A percentile compares a stretch with the other conserved stretches of the same genome.
phyloP scores from a whole-genome alignment of 2,888 invertebrate genomes.

The Sussaba pulchella region DNA sequence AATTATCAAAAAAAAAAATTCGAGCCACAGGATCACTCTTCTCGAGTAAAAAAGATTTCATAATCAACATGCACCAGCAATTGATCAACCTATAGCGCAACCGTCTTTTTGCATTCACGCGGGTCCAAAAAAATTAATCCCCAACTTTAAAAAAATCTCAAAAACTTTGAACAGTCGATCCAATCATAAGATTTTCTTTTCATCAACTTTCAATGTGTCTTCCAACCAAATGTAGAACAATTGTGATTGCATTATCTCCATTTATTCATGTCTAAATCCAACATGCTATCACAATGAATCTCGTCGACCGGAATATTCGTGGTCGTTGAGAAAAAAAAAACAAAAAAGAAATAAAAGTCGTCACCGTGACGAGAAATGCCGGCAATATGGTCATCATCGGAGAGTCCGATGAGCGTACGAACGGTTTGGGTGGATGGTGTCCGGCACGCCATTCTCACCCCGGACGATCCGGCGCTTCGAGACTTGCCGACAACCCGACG shows the following conservation, averaged over 20 bases:
- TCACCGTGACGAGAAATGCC: constrained; percentile 79
- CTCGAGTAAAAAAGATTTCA: too few relatives aligned
- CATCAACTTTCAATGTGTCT: neutral
- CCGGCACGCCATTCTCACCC: constrained; percentile 89
- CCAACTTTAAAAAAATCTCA: neutral
- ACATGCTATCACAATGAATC: constrained; percentile 8
- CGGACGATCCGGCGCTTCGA: constrained; percentile 86
- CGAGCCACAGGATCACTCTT: too few relatives aligned
- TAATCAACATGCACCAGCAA: too few relatives aligned
- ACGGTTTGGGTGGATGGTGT: constrained; percentile 90
- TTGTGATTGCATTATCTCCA: neutral
- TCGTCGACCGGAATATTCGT: neutral
- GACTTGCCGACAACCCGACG: constrained; percentile 71
- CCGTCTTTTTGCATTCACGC: too few relatives aligned
- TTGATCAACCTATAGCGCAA: too few relatives aligned
- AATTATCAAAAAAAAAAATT: too few relatives aligned
- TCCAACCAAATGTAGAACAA: neutral
- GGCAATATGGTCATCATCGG: constrained; percentile 87
- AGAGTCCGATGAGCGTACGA: constrained; percentile 86
- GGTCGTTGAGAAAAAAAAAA: neutral
- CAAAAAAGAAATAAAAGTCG: constrained; percentile 3
- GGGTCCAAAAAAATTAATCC: neutral
- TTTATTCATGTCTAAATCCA: neutral
- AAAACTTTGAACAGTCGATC: neutral
- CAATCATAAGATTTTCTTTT: neutral